Conservation (phyloP, 2,113 vertebrate genomes). For the Mesitornis unicolor region DNA sequence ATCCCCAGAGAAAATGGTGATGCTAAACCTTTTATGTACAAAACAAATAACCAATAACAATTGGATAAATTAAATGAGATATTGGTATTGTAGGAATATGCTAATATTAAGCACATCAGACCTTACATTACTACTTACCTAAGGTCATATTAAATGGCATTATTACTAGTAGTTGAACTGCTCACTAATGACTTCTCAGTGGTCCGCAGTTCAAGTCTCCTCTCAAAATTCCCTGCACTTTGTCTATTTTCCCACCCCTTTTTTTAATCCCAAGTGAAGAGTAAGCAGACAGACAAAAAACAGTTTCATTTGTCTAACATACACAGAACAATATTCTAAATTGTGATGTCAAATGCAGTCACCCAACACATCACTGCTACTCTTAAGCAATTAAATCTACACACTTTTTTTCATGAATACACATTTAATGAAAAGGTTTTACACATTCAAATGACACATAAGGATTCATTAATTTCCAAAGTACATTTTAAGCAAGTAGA, state of each 20-base stretch:
- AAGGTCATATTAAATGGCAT: background rate
- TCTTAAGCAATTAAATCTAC: background rate
- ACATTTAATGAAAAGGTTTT: background rate
- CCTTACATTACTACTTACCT: background rate
- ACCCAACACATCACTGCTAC: background rate
- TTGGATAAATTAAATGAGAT: background rate
- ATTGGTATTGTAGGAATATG: background rate
- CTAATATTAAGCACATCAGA: background rate
- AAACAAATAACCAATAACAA: background rate
- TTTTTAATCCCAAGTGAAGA: background rate
- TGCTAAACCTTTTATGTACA: background rate
- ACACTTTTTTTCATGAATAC: background rate
- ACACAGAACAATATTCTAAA: background rate
- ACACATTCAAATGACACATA: background rate
- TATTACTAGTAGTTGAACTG: background rate
- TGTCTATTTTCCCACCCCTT: rapidly evolving
- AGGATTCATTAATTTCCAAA: background rate
- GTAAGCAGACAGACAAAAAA: background rate
- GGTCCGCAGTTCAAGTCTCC: background rate
- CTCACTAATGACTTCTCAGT: background rate
- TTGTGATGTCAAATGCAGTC: background rate
- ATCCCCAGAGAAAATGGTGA: background rate
- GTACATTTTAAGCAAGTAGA: background rate
- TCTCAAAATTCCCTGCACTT: background rate
- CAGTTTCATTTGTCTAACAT: background rate